Base-by-base conservation (phyloP, 2,888 invertebrate genomes). In the Tanypteryx hageni region DNA sequence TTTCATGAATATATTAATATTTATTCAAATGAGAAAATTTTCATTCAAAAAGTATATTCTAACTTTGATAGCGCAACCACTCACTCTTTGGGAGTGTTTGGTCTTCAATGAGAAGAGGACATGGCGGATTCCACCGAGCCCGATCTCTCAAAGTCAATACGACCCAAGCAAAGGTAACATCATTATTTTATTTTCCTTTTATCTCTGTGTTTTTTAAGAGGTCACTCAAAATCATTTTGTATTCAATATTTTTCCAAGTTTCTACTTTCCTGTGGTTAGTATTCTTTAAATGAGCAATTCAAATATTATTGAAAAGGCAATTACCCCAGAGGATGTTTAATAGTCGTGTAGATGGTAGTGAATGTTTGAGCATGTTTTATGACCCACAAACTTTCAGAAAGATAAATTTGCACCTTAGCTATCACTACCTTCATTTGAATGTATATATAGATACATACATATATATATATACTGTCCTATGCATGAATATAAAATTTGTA, bases 61-160 rank as follows among this genome's bases (percentile, higher is more conserved):
- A 81, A 92, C 92, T 89, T 93, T 96, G 96, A 18, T 96, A 99
- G 99, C 97, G 99, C 95, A 99, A 99, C 95, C 99, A 99, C 95
- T 98, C 98, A 89, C 96, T 99, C 92, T 99, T 99, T 94, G 99
- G 99, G 92, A 98, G 98, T 94, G 98, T 99, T 59, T 99, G 99
- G 98, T 98, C 98, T 13, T 98, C 98, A 93, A 98, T 99, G 96
- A 96, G 98, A 94, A 96, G 98, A 93, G 96, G 96, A 92, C 97
- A 97, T 94, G 86, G 86, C 68, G 84, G 85, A 86, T 96, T 96
- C 94, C 96, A 96, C 93, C 95, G 96, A 93, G 96, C 96, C 14
- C 96, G 96, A 94, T 96, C 96, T 92, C 94, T 96, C 92, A 96
- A 96, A 95, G 95, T 96, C 92, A 96, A 96, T 94, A 95, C 96